Evolutionary conservation across 2,113 vertebrate genomes (phyloP), one percentile per base, ranked within the genome.

Genomic region (Isurus oxyrinchus): DNA sequence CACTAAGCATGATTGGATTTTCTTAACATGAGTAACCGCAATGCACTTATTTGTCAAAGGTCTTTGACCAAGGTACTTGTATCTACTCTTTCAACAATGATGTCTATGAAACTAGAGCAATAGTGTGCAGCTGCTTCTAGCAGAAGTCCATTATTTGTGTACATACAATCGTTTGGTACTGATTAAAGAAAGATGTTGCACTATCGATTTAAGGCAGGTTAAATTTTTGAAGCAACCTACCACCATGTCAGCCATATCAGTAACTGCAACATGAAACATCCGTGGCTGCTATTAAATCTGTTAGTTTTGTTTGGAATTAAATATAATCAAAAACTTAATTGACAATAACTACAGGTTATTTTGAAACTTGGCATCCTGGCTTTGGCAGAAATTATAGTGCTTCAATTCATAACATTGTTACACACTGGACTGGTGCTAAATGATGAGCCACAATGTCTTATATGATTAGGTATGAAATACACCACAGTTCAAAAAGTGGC

Each of bases 51-150:
- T 69, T 95, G 40, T 95, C 44, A 69, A 44, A 95, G 53, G 66
- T 69, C 49, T 72, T 95, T 35, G 94, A 69, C 66, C 27, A 55
- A 76, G 44, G 25, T 95, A 61, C 61, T 14, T 13, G 14, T 61
- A 72, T 69, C 66, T 55, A 55, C 25, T 8, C 63, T 72, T 72
- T 44, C 27, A 72, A 49, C 94, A 53, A 35, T 95, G 67, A 69
- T 95, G 44, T 95, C 67, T 95, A 95, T 76, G 49, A 95, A 95
- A 95, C 67, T 49, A 95, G 49, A 72, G 94, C 67, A 95, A 95
- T 95, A 35, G 44, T 55, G 67, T 95, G 94, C 67, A 95, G 27
- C 67, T 67, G 63, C 63, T 95, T 76, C 49, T 67, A 72, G 94
- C 94, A 95, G 94, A 95, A 95, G 94, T 69, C 94, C 94, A 95